Evolutionary conservation across 2,888 invertebrate genomes (phyloP).

Genomic region (Callimorpha dominula): DNA sequence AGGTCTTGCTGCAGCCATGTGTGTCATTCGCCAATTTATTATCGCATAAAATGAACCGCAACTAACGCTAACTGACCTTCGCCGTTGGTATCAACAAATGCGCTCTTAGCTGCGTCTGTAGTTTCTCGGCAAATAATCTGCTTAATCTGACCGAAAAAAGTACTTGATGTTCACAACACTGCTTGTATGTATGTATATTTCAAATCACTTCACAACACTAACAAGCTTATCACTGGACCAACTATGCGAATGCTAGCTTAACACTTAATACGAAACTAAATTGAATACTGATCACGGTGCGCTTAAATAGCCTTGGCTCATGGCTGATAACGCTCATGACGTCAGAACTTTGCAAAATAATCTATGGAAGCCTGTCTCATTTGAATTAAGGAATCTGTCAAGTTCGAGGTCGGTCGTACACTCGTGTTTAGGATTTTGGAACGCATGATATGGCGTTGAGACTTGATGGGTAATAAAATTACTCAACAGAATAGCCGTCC

Average conservation of each 20-base stretch:
- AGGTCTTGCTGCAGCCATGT: too few relatives aligned
- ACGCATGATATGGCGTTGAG: background rate
- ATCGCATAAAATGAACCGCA: background rate
- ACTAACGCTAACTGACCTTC: constrained; percentile 5
- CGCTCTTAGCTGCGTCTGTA: background rate
- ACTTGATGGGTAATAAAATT: too few relatives aligned
- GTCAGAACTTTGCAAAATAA: constrained; percentile 13
- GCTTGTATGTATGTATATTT: background rate
- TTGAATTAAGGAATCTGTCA: background rate
- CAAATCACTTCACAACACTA: background rate
- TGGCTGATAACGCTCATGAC: constrained; percentile 21
- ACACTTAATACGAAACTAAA: constrained; percentile 12
- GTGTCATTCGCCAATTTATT: background rate
- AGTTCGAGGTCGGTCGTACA: constrained; percentile 3
- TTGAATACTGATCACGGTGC: constrained; percentile 4
- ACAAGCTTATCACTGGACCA: background rate
- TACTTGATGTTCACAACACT: background rate
- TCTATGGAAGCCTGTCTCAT: constrained; percentile 2
- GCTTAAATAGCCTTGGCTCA: constrained; percentile 19
- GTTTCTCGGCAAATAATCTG: background rate
- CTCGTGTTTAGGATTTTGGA: background rate
- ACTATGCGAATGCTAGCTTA: constrained; percentile 5
- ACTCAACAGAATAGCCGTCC: too few relatives aligned
- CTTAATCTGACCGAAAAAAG: background rate
- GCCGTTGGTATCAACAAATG: constrained; percentile 1